These are phyloP conservation scores for Argya squamiceps DNA, from an alignment of 2,797 vertebrate species.

Conservation along the genomic window DNA sequence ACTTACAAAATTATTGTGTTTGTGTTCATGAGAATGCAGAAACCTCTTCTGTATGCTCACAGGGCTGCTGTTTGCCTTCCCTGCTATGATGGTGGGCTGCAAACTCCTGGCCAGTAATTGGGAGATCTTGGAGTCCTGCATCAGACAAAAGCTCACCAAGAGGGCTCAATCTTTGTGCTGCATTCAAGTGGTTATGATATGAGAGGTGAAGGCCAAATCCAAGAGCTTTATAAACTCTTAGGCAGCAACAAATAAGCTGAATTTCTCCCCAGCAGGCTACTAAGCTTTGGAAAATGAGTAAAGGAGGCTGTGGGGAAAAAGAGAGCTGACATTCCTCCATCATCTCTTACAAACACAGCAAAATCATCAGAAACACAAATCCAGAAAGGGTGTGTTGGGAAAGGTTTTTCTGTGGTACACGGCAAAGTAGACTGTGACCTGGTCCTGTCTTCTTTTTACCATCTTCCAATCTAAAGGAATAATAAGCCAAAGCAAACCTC, in stretches of 20 bases:
- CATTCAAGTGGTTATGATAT: neutral
- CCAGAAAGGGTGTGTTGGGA: neutral
- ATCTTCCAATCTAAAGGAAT: neutral
- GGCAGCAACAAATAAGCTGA: neutral
- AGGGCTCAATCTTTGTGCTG: neutral
- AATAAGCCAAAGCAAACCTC: neutral
- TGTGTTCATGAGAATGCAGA: neutral
- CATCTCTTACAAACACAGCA: neutral
- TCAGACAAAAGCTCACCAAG: neutral
- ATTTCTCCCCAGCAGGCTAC: neutral
- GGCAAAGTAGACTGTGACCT: neutral
- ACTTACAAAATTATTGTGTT: neutral
- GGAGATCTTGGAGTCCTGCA: neutral
- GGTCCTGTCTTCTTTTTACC: neutral
- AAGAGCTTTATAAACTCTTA: neutral
- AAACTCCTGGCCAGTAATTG: neutral
- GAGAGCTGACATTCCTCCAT: accelerated
- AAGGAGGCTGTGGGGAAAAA: neutral
- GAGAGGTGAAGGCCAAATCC: neutral
- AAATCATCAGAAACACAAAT: neutral
- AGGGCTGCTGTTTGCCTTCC: neutral
- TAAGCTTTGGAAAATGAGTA: neutral
- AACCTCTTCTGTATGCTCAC: neutral
- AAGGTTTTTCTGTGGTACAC: neutral
- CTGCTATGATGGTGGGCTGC: neutral